phyloP scores from a whole-genome alignment of 2,888 invertebrate genomes.

The Phyllotreta striolata region DNA sequence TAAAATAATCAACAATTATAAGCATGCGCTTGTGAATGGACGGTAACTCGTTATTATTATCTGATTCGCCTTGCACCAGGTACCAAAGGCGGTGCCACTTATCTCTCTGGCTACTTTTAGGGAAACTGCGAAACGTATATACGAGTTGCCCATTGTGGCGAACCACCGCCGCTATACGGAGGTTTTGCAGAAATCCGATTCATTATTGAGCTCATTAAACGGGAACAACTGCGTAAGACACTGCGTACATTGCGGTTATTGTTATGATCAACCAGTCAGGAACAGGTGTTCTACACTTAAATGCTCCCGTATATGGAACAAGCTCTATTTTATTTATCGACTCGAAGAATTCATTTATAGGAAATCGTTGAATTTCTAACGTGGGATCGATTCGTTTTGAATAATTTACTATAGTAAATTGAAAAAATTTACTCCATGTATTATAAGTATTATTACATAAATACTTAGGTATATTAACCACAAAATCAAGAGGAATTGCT shows the following conservation, averaged over 20 bases:
- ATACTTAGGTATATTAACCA: no score
- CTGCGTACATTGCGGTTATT: conserved; percentile 18
- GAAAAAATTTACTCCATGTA: neutral
- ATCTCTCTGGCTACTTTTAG: conserved; percentile 51
- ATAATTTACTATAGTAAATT: conserved; percentile 7
- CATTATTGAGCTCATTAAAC: conserved; percentile 43
- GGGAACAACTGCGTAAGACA: conserved; percentile 10
- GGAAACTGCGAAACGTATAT: conserved; percentile 44
- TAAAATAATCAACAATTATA: conserved; percentile 62
- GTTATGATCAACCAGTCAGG: conserved; percentile 22
- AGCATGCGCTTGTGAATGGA: conserved; percentile 51
- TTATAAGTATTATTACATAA: no score
- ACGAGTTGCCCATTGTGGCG: conserved; percentile 42
- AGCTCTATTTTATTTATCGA: conserved; percentile 6
- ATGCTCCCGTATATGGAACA: conserved; percentile 15
- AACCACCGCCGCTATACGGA: conserved; percentile 35
- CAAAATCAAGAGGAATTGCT: no score
- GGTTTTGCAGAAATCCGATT: conserved; percentile 37
- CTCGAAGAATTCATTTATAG: conserved; percentile 3
- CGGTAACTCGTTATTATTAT: conserved; percentile 54
- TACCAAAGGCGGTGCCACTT: conserved; percentile 50
- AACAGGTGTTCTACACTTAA: conserved; percentile 25
- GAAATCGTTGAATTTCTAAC: conserved; percentile 9
- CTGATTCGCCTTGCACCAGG: conserved; percentile 53
- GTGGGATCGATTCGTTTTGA: conserved; percentile 6